Base-by-base conservation (phyloP, 2,113 vertebrate genomes). In the Xyrauchen texanus region DNA sequence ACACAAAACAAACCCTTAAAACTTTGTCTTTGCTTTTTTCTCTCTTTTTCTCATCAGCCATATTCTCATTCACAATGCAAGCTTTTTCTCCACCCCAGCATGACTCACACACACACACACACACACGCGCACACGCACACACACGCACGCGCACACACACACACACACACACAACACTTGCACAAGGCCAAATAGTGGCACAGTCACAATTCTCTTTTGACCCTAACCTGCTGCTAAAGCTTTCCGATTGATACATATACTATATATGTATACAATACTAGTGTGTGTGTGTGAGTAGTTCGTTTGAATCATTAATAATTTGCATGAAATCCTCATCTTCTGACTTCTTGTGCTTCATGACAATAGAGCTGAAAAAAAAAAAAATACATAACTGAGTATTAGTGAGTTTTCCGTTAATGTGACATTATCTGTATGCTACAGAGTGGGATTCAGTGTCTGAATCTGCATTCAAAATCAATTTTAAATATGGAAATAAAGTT, bases 21-120 rank as follows among this genome's bases (percentile, higher is more conserved):
- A 12, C 16, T 57, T 42, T 69, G 77, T 77, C 57, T 81, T 12
- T 66, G 62, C 13, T 68, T 63, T 12, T 64, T 55, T 52, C 64
- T 80, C 71, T 34, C 21, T 34, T 34, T 34, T 85, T 86, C 85
- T 87, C 85, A 87, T 88, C 86, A 86, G 82, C 74, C 88, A 87
- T 86, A 88, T 86, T 81, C 88, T 87, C 82, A 82, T 85, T 90
- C 85, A 87, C 85, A 89, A 84, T 81, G 79, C 70, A 55, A 12
- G 63, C n/a, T 47, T 68, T 68, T 6, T 63, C 21, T 74, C 81
- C 45, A 75, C 8, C 74, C 76, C 80, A 74, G 81, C 88, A 84
- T 68, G 46, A 68, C 53, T 1, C 21, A 51, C 66, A 60, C 70
- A 69, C 44, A 44, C 60, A 57, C 65, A 53, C 73, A 77, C 72